Evolutionary conservation across 2,888 invertebrate genomes (phyloP).

Genomic region (Incurvaria masculella): DNA sequence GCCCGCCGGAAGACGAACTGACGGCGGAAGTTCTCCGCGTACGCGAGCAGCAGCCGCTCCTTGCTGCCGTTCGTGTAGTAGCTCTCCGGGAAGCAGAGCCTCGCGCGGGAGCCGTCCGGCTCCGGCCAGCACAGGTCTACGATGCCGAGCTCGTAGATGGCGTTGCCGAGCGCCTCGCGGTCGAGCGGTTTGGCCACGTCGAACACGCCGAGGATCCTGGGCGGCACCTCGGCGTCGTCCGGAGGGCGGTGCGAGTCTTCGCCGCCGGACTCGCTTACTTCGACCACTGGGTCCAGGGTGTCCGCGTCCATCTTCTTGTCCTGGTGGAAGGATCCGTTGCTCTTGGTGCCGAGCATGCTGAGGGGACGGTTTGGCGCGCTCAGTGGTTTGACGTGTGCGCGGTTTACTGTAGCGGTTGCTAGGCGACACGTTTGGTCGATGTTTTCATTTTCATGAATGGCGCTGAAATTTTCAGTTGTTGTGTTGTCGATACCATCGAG

Average conservation of each 20-base stretch:
- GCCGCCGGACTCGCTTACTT: slow-evolving; percentile 36
- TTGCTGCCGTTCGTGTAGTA: slow-evolving; percentile 66
- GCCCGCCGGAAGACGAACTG: slow-evolving; percentile 62
- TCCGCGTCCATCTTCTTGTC: slow-evolving; percentile 29
- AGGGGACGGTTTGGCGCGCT: not conserved
- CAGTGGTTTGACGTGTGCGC: not conserved
- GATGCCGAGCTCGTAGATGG: slow-evolving; percentile 58
- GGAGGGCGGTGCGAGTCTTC: slow-evolving; percentile 23
- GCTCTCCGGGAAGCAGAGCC: slow-evolving; percentile 59
- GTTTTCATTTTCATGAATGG: not conserved
- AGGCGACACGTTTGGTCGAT: not conserved
- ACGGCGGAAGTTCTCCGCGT: slow-evolving; percentile 74
- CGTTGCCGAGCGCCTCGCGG: slow-evolving; percentile 52
- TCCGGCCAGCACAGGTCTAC: slow-evolving; percentile 65
- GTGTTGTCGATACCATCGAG: no score
- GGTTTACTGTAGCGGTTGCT: not conserved
- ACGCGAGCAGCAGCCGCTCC: slow-evolving; percentile 67
- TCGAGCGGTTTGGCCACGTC: slow-evolving; percentile 39
- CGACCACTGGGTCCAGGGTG: slow-evolving; percentile 35
- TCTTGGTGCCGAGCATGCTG: no score
- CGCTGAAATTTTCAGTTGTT: no score
- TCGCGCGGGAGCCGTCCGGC: slow-evolving; percentile 44
- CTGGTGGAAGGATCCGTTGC: slow-evolving; percentile 5
- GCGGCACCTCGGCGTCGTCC: slow-evolving; percentile 29
- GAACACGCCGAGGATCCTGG: slow-evolving; percentile 36